Conservation (phyloP, 2,797 vertebrate species). For the Denticeps clupeoides region DNA sequence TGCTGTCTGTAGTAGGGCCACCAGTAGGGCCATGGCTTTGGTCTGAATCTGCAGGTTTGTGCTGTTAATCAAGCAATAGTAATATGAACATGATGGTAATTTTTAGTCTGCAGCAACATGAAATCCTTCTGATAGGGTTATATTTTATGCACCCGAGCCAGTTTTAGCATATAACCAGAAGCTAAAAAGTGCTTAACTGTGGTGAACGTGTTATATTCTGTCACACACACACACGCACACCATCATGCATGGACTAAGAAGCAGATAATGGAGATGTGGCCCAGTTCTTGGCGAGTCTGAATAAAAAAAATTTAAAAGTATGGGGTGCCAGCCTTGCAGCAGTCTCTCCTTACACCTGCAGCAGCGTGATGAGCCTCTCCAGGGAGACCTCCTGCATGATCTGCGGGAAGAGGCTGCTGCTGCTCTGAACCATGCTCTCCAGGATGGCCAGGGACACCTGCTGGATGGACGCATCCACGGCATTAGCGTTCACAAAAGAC, state of each 20-base stretch:
- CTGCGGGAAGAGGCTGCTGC: conserved; percentile 64
- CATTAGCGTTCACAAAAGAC: conserved; percentile 73
- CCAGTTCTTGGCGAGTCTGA: no score
- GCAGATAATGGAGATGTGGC: no score
- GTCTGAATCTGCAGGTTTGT: conserved; percentile 85
- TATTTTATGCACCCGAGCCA: not conserved
- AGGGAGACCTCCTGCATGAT: conserved; percentile 80
- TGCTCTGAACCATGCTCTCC: conserved; percentile 90
- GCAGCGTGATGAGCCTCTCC: conserved; percentile 76
- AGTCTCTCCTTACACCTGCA: conserved; percentile 76
- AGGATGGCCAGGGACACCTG: conserved; percentile 83
- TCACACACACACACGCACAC: no score
- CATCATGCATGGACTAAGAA: no score
- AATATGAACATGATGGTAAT: no score
- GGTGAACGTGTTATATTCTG: no score
- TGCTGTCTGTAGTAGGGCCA: conserved; percentile 79
- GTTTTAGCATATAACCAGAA: not conserved
- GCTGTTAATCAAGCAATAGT: no score
- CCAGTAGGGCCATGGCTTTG: conserved; percentile 91
- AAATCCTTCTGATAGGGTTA: no score
- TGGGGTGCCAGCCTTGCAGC: not conserved
- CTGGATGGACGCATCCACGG: conserved; percentile 73
- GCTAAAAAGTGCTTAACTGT: not conserved
- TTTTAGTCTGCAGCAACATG: no score
- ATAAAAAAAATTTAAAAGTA: not conserved